Evolutionary conservation across 2,888 invertebrate genomes (phyloP), one percentile per base, ranked within the genome.

Genomic region (Arrhopalites spinosus): DNA sequence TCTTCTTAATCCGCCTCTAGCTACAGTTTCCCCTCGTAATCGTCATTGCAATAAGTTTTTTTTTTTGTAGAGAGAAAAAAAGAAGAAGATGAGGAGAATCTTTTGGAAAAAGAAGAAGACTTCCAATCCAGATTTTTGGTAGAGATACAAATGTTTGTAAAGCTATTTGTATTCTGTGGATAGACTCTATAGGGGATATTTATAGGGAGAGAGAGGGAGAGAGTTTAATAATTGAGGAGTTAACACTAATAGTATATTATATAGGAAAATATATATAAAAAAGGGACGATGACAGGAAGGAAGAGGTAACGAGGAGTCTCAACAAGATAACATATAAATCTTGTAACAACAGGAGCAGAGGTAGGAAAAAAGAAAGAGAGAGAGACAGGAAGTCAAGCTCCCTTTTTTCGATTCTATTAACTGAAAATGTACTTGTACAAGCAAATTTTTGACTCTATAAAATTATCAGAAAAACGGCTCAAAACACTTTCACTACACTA

Each of bases 351-450:
- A 59, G 25, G 3, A 50, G 50, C 59, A 2, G 7, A 2, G 11
- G 27, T 27, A 59, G 2, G 1, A 11, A 15, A 15, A 59, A 59
- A 25, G 27, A 25, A n/a, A n/a, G 25, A 25, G 59, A 27, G 27
- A 59, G 25, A 59, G 25, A 27, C 27, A 11, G 59, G 11, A 23
- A 47, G 53, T 53, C 30, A 53, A 36, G 29, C 45, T 53, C n/a
- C 50, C 53, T 30, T 50, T n/a, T 36, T 23, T 53, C 69, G 27
- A 69, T 69, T 69, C 69, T 69, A 69, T 69, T 69, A 69, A 69
- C 53, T 53, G 43, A 30, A 43, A 50, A 69, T 53, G 69, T 69
- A 50, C 69, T 68, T 69, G 69, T 30, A 69, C 50, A 27, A 69
- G 53, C 69, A 69, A 69, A 69, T 69, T 69, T 69, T 69, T 69